phyloP scores from a whole-genome alignment of 2,113 vertebrate species.

The Aepyceros melampus region DNA sequence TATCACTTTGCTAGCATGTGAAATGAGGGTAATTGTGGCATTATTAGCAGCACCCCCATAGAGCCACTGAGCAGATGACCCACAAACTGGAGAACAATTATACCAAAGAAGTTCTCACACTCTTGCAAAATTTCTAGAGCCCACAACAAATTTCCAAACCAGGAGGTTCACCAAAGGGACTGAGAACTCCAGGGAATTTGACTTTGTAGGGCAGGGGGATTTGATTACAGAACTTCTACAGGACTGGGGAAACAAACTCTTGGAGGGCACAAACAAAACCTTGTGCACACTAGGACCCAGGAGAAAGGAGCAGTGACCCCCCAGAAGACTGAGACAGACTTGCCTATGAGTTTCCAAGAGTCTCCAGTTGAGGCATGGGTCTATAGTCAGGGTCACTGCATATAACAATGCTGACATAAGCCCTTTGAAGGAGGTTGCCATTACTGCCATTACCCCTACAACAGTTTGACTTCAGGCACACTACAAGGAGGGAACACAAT shows the following conservation, averaged over 20 bases:
- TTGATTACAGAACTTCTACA: not conserved
- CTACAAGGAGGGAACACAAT: not conserved
- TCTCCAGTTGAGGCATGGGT: not conserved
- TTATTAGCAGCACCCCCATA: not conserved
- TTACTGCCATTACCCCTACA: not conserved
- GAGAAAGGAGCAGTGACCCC: not conserved
- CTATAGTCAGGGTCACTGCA: not conserved
- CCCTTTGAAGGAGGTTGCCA: not conserved
- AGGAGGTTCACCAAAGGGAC: not conserved
- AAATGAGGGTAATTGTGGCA: not conserved
- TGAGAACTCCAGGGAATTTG: not conserved
- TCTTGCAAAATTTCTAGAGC: not conserved
- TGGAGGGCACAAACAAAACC: not conserved
- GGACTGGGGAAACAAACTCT: not conserved
- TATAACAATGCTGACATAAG: not conserved
- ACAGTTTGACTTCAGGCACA: not conserved
- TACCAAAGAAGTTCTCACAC: not conserved
- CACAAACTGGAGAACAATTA: not conserved
- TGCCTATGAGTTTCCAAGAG: not conserved
- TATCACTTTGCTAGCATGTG: not conserved
- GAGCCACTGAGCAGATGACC: rapidly evolving
- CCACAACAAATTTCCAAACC: not conserved
- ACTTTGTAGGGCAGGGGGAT: not conserved
- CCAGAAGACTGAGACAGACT: not conserved
- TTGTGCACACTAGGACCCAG: not conserved